phyloP scores from a whole-genome alignment of 1,140 invertebrate species.

The Melanaphis sacchari region DNA sequence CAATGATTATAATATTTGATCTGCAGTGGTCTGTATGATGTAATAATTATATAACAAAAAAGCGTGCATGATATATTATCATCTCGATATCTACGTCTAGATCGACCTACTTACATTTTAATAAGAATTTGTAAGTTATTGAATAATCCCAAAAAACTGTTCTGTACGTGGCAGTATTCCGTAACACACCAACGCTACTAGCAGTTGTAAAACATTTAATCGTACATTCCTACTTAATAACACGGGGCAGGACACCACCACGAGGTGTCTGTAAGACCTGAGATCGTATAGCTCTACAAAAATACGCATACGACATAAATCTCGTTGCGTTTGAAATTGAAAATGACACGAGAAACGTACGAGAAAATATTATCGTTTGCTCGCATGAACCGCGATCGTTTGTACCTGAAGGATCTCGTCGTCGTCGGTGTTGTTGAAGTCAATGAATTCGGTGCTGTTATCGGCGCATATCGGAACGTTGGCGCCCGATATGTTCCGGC shows the following conservation, averaged over 20 bases:
- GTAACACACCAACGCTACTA: not conserved
- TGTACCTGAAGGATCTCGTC: slow-evolving; percentile 24
- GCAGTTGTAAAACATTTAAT: too few species aligned
- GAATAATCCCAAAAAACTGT: not conserved
- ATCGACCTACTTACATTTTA: not conserved
- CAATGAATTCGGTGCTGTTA: slow-evolving; percentile 24
- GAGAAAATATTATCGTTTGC: not conserved
- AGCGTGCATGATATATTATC: too few species aligned
- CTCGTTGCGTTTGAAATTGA: not conserved
- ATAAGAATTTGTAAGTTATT: not conserved
- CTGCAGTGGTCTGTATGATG: too few species aligned
- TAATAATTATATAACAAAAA: too few species aligned
- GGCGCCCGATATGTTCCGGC: not conserved
- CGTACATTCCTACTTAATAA: too few species aligned
- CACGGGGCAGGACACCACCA: too few species aligned
- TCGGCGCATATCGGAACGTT: not conserved
- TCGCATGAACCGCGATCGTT: not conserved
- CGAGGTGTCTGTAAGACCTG: not conserved
- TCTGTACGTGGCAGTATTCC: too few species aligned
- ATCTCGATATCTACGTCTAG: too few species aligned
- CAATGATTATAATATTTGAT: too few species aligned
- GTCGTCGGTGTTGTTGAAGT: slow-evolving; percentile 38
- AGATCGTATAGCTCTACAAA: too few species aligned
- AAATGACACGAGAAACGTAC: not conserved
- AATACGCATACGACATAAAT: not conserved